Conservation (phyloP, 2,113 vertebrate species). For the Nycticorax nycticorax region DNA sequence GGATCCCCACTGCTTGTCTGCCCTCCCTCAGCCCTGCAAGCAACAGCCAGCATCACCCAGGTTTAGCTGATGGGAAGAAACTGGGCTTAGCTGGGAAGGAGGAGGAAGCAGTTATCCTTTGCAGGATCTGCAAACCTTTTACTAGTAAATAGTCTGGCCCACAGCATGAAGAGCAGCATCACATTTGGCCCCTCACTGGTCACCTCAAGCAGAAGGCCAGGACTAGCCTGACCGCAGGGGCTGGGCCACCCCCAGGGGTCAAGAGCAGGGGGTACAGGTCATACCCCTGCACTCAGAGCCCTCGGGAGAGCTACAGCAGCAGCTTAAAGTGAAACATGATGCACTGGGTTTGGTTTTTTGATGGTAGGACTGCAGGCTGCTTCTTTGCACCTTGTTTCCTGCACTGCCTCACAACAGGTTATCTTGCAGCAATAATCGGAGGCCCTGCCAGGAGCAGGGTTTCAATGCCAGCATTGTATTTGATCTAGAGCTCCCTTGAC, state of each 20-base stretch:
- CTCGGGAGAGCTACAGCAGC: neutral
- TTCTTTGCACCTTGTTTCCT: neutral
- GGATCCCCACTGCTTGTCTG: neutral
- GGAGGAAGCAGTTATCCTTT: neutral
- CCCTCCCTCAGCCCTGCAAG: neutral
- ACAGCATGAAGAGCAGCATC: neutral
- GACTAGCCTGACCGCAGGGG: neutral
- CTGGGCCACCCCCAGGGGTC: neutral
- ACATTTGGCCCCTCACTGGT: neutral
- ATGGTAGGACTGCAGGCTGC: neutral
- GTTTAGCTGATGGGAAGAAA: neutral
- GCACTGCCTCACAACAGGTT: fast-evolving
- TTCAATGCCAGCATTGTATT: neutral
- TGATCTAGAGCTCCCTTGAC: neutral
- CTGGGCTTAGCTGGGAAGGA: neutral
- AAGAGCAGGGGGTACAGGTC: neutral
- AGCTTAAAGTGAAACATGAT: neutral
- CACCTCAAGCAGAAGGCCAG: neutral
- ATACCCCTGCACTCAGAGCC: neutral
- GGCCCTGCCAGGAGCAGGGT: neutral
- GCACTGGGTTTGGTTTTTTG: neutral
- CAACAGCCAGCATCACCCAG: neutral
- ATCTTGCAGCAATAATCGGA: neutral
- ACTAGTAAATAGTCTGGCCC: neutral
- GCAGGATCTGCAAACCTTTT: neutral